Evolutionary conservation across 2,113 vertebrate species (phyloP), one percentile per base, ranked within the genome.

Genomic region (Rhea americana): DNA sequence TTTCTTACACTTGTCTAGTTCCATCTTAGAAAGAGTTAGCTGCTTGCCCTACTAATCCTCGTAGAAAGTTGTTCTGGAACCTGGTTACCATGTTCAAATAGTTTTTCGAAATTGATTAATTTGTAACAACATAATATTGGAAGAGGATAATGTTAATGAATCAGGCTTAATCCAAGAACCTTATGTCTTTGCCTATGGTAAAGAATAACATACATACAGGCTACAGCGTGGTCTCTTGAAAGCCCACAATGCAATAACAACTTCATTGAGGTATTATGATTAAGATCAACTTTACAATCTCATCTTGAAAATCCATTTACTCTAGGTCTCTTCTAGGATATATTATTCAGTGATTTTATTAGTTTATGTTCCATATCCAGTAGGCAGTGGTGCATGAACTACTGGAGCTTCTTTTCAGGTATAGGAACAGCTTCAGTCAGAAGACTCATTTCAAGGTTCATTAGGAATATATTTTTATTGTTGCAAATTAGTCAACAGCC

Each of bases 401-500:
- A 74, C 11, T 71, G 53, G 32, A 71, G 58, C 61, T 56, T 91
- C 80, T 96, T 93, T 92, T 94, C 82, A 95, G 86, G 92, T 97
- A 92, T 48, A 85, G 50, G 75, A 82, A 86, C 26, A 80, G 21
- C 63, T 90, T 86, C 84, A 85, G 63, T 84, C 80, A 22, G 56
- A 89, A 89, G 88, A 4, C 47, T 93, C n/a, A 90, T 93, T 96
- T 96, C 84, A 94, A 94, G 89, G 35, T 74, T 55, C 58, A 85
- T 94, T 95, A 85, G 70, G 59, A 88, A 90, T 92, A 89, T 91
- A 93, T 90, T 97, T 97, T 95, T 95, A 81, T 94, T 83, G 71
- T 87, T 83, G 67, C 32, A 93, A 94, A 95, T 96, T 74, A 45
- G 63, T 93, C 82, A 74, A 41, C 45, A 95, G 84, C 75, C 41